Conservation (phyloP, 1,140 invertebrate genomes). For the Drosophila ananassae region DNA sequence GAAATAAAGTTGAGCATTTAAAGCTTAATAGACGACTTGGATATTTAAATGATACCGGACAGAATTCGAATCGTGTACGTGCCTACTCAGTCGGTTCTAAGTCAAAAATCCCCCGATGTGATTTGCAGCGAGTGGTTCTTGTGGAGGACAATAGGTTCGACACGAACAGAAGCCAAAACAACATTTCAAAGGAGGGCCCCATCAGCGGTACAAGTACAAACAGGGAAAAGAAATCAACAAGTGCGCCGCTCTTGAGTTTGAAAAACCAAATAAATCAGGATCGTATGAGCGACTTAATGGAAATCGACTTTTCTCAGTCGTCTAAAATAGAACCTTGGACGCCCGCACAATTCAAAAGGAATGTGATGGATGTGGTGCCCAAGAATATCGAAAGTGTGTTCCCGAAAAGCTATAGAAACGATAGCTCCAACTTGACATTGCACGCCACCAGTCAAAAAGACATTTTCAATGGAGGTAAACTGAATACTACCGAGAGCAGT, state of each 20-base stretch:
- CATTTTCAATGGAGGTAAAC: constrained; percentile 23
- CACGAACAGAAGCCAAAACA: constrained; percentile 65
- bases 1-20: constrained; percentile 89
- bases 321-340: constrained; percentile 20
- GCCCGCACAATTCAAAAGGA: constrained; percentile 28
- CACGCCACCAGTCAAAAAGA: constrained; percentile 36
- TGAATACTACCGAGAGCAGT: constrained; percentile 12
- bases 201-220: constrained; percentile 9
- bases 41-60: constrained; percentile 63
- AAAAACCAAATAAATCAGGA: constrained; percentile 88
- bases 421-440: constrained; percentile 40
- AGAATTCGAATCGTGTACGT: constrained; percentile 85
- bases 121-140: constrained; percentile 61
- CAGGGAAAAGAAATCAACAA: constrained; percentile 85
- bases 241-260: constrained; percentile 86
- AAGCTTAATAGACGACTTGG: constrained; percentile 68
- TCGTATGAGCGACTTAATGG: constrained; percentile 91
- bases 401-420: constrained; percentile 45
- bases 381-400: constrained; percentile 27
- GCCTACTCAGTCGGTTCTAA: constrained; percentile 90
- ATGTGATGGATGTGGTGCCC: constrained; percentile 18
- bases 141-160: constrained; percentile 52
- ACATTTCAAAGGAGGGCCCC: constrained; percentile 44
- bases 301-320: constrained; percentile 89
- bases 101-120: constrained; percentile 85